Conservation (phyloP, 2,888 invertebrate genomes). For the Sminthurinus aureus region DNA sequence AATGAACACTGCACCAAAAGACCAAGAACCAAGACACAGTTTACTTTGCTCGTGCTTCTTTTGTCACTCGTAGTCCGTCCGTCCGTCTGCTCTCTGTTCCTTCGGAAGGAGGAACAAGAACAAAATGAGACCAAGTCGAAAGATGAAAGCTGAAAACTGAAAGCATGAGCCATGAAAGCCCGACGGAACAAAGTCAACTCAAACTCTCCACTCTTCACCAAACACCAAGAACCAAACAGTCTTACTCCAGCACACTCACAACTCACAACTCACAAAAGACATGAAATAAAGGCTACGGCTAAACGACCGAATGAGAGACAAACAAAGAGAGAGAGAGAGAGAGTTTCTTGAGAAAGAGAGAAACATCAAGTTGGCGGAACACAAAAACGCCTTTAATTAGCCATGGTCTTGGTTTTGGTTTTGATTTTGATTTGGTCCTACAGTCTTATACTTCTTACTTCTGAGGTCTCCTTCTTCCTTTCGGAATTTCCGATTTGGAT, state of each 20-base stretch:
- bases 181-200: neutral
- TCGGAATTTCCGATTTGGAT: too few species aligned
- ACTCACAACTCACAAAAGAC: neutral
- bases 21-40: too few species aligned
- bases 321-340: conserved; percentile 3
- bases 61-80: too few species aligned
- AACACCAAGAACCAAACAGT: neutral
- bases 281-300: neutral
- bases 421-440: neutral
- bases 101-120: neutral
- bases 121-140: neutral
- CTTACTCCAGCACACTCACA: neutral
- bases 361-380: conserved; percentile 6
- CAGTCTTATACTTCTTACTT: neutral
- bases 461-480: too few species aligned
- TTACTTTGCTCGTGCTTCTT: too few species aligned
- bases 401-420: neutral
- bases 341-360: neutral
- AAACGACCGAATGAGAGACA: neutral
- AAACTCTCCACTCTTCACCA: neutral
- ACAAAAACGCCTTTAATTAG: conserved; percentile 18
- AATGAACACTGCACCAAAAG: too few species aligned
- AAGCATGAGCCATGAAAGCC: neutral
- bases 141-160: too few species aligned
- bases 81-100: too few species aligned